Conservation (phyloP, 2,113 vertebrate species). For the Cyphomyrus plagiostoma region DNA sequence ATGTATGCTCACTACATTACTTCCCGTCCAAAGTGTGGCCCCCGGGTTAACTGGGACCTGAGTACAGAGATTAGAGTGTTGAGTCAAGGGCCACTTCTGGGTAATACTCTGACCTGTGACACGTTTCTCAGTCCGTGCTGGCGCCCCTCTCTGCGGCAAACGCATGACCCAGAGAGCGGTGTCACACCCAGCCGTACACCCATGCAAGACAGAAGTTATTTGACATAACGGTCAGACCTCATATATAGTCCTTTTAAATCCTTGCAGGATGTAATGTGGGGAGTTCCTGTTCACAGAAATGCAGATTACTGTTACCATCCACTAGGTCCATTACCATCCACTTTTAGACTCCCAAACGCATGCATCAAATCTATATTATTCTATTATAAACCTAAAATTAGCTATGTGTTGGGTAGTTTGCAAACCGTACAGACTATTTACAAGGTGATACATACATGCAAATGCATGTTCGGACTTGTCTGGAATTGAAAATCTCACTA, state of each 20-base stretch:
- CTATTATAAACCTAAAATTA: background rate
- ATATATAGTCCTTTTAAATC: background rate
- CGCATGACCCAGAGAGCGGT: background rate
- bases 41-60: slow-evolving; percentile 54
- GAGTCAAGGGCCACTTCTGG: slow-evolving; percentile 34
- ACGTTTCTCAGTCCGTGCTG: background rate
- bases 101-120: slow-evolving; percentile 48
- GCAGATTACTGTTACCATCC: background rate
- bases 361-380: background rate
- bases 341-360: background rate
- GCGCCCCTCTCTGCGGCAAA: background rate
- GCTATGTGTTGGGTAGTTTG: background rate
- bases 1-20: slow-evolving; percentile 11
- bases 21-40: slow-evolving; percentile 36
- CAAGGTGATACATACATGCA: background rate
- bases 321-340: background rate
- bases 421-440: background rate
- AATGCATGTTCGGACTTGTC: background rate
- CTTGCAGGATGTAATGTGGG: background rate
- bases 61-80: slow-evolving; percentile 50
- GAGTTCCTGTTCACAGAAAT: background rate
- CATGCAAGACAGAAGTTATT: background rate
- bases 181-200: background rate
- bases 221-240: background rate
- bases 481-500: background rate